A percentile compares a stretch with the other conserved stretches of the same genome.
These are phyloP conservation scores for Nannospalax galili DNA, from an alignment of 2,113 vertebrate genomes.

Conservation along the genomic window DNA sequence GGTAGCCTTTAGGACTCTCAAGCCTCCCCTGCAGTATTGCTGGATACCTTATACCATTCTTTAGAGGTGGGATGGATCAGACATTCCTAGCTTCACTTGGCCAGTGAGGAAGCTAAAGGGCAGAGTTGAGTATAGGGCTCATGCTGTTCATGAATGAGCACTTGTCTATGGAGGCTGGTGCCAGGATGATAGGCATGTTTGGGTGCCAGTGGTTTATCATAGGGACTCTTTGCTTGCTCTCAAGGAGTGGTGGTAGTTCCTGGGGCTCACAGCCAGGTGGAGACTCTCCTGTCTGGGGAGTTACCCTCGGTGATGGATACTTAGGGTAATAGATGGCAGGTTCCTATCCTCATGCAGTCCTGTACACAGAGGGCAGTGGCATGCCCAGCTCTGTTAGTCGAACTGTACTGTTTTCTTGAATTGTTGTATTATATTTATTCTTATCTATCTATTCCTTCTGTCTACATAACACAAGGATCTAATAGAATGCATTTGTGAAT, in stretches of 20 bases:
- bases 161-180: background rate
- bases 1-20: background rate
- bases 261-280: background rate
- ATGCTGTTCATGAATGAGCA: fast-evolving
- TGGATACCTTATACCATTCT: background rate
- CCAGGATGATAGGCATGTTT: background rate
- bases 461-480: slow-evolving; percentile 64
- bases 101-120: background rate
- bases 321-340: slow-evolving; percentile 8
- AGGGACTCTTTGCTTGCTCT: background rate
- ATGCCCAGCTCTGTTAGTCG: background rate
- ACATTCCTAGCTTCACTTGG: background rate
- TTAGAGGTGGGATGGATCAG: background rate
- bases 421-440: slow-evolving; percentile 67
- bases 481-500: slow-evolving; percentile 55
- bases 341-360: background rate
- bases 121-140: background rate
- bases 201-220: background rate
- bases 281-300: background rate
- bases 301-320: background rate
- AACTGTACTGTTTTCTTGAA: slow-evolving; percentile 49
- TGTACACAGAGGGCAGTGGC: background rate
- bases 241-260: background rate
- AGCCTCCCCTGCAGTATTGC: background rate
- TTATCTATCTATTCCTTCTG: slow-evolving; percentile 63